Evolutionary conservation across 2,113 vertebrate species (phyloP).

Genomic region (Anarrhichthys ocellatus): DNA sequence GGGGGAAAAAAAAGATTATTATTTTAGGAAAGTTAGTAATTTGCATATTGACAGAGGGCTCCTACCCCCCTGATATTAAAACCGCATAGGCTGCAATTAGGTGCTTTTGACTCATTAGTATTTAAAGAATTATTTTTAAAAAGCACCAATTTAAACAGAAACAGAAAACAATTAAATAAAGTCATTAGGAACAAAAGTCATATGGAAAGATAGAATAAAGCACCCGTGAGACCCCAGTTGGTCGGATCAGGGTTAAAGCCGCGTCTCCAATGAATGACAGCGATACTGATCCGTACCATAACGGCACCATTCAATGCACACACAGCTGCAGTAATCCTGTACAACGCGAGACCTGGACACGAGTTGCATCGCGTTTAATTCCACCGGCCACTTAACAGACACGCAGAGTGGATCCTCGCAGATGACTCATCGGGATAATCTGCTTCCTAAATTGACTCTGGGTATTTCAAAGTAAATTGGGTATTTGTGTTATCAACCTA

Average conservation of each 20-base stretch:
- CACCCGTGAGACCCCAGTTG: neutral
- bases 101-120: neutral
- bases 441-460: constrained; percentile 65
- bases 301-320: constrained; percentile 16
- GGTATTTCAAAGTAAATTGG: constrained; percentile 75
- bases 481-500: constrained; percentile 67
- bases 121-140: neutral
- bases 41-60: neutral
- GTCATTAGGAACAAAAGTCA: neutral
- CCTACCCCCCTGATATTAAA: neutral
- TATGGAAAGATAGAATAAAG: neutral
- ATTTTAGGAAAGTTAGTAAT: neutral
- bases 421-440: constrained; percentile 68
- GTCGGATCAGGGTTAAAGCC: neutral
- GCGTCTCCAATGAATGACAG: neutral
- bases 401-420: constrained; percentile 44
- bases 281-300: constrained; percentile 7
- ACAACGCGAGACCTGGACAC: constrained; percentile 10
- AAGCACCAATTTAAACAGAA: neutral
- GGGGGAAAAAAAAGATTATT: neutral
- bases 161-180: neutral
- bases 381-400: constrained; percentile 68
- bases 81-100: neutral
- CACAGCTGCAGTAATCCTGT: constrained; percentile 6
- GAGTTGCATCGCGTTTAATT: constrained; percentile 56